Evolutionary conservation across 1,140 invertebrate genomes (phyloP), one percentile per base, ranked within the genome.

Genomic region (Tetramorium simillimum): DNA sequence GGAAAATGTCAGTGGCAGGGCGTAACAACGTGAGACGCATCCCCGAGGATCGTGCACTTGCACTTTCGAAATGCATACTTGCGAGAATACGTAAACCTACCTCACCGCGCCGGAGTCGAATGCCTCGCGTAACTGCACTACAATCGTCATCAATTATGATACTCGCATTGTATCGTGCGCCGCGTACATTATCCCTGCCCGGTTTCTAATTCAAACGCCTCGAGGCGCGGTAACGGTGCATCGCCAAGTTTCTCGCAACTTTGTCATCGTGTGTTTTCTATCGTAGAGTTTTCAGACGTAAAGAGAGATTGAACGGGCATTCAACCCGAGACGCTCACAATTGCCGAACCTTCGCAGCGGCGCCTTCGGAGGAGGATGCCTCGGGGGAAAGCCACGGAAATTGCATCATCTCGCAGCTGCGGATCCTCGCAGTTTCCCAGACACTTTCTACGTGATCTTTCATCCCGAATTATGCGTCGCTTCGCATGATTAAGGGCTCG

Each of bases 61-160:
- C 89, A 91, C 90, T 91, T 91, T 91, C 89, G 86, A 91, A 91
- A 91, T 53, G 90, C 87, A 89, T 91, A 65, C 89, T 82, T 82
- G 60, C 37, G 81, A 21, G 75, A 89, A 85, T 70, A 86, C 89
- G 89, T 86, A 87, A 90, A 90, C 69, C 53, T 24, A 28, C 33
- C 62, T 73, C 40, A 33, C 37, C 62, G 18, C 7, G 21, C 21
- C 40, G 2, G 14, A 75, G 28, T 75, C 80, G 80, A 84, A 75
- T 84, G 43, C 80, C 56, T 46, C 40, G 53, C 80, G 58, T 84
- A 84, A 84, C 53, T 60, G 70, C 80, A 37, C 53, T n/a, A 43
- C 69, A 82, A 84, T 84, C 56, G 80, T 75, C 53, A 53, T 46
- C 56, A 84, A 75, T 84, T 84, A 84, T 18, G 18, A 72, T 72